Conservation (phyloP, 1,140 invertebrate genomes). For the Pemphigus obesinymphae region DNA sequence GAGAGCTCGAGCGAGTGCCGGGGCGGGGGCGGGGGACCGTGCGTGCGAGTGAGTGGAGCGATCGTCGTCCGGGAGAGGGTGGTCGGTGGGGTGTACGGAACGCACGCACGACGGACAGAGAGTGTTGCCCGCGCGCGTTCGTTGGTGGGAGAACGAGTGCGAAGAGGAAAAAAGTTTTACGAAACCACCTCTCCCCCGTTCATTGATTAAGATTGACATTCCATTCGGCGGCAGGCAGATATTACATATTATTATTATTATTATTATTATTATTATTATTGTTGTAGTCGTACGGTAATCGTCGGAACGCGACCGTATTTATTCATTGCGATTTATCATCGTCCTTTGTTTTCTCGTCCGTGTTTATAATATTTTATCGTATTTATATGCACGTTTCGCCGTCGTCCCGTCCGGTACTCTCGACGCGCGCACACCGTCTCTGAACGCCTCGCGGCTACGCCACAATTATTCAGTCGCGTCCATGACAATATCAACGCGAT, state of each 20-base stretch:
- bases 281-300: not conserved
- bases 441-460: not conserved
- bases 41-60: not conserved
- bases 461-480: not conserved
- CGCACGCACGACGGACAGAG: not conserved
- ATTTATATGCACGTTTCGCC: not conserved
- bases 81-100: no score
- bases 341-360: not conserved
- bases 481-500: conserved; percentile 14
- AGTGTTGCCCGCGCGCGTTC: not conserved
- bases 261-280: no score
- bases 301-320: not conserved
- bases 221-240: conserved; percentile 1
- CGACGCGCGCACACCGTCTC: not conserved
- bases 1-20: no score
- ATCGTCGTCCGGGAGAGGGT: no score
- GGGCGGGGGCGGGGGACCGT: conserved; percentile 10
- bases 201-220: conserved; percentile 41
- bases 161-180: not conserved
- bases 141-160: no score
- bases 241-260: no score
- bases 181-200: conserved; percentile 7
- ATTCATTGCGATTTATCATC: not conserved
- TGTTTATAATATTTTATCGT: not conserved
- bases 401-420: not conserved